phyloP scores from a whole-genome alignment of 2,113 vertebrate genomes.

The Micronycteris hirsuta region DNA sequence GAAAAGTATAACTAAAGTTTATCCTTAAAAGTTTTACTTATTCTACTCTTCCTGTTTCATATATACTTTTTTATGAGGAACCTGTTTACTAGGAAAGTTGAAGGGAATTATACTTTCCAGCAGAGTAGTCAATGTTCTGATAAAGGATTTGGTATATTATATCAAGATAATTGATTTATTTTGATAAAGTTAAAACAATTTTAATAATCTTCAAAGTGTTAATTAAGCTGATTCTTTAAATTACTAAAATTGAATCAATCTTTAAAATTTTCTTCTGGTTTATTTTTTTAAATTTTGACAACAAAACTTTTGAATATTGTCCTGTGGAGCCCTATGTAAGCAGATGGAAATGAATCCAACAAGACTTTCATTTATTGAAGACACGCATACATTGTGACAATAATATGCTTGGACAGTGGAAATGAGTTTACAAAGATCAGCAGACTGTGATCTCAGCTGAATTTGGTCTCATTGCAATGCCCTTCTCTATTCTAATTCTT shows the following conservation, averaged over 20 bases:
- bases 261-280: background rate
- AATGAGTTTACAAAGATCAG: background rate
- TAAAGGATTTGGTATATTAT: background rate
- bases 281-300: background rate
- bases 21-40: background rate
- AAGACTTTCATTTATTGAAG: background rate
- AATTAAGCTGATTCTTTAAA: background rate
- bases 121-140: background rate
- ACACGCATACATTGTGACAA: background rate
- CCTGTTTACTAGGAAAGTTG: background rate
- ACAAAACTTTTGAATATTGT: background rate
- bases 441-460: background rate
- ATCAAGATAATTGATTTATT: background rate
- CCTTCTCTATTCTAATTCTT: background rate
- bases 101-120: background rate
- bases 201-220: background rate
- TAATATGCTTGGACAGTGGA: background rate
- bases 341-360: background rate
- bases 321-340: background rate
- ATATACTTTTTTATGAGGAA: background rate
- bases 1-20: background rate
- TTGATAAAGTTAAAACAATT: background rate
- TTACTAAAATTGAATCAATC: background rate
- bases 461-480: background rate
- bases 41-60: background rate